phyloP scores from a whole-genome alignment of 30 jellyfish, hydroid and myxozoan species.

The Cassiopea andromeda region DNA sequence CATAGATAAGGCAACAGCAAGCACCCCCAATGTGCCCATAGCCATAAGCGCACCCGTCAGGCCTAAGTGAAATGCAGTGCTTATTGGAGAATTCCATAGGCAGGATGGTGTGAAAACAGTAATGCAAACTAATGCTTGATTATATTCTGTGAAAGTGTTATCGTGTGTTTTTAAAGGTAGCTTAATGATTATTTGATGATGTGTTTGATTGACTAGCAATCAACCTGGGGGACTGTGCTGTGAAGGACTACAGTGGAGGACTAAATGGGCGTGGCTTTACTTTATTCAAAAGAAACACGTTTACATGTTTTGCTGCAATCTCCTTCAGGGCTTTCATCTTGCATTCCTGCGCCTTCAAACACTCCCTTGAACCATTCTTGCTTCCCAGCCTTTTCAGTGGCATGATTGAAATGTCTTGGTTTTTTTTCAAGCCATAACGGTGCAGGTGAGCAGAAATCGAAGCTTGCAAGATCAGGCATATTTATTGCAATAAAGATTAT shows the following conservation, averaged over 20 bases:
- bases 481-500: constrained; percentile 17
- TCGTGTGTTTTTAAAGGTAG: too few relatives aligned
- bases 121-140: too few relatives aligned
- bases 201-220: too few relatives aligned
- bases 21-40: too few relatives aligned
- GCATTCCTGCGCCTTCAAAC: constrained; percentile 8
- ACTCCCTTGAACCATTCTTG: constrained; percentile 44
- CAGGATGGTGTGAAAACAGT: background rate
- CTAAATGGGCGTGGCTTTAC: constrained; percentile 3
- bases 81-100: too few relatives aligned
- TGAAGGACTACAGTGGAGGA: background rate
- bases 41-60: too few relatives aligned
- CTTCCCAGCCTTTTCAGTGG: constrained; percentile 33
- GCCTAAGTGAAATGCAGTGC: too few relatives aligned
- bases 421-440: constrained; percentile 19
- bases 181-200: too few relatives aligned
- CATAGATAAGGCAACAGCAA: too few relatives aligned
- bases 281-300: constrained; percentile 6
- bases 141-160: too few relatives aligned
- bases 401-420: constrained; percentile 15
- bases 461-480: constrained; percentile 44
- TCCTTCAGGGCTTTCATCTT: constrained; percentile 14
- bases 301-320: constrained; percentile 13
- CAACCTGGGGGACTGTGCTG: too few relatives aligned
- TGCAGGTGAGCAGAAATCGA: constrained; percentile 36